These are phyloP conservation scores for Oryzias javanicus DNA, from an alignment of 2,113 vertebrate species.

Conservation along the genomic window DNA sequence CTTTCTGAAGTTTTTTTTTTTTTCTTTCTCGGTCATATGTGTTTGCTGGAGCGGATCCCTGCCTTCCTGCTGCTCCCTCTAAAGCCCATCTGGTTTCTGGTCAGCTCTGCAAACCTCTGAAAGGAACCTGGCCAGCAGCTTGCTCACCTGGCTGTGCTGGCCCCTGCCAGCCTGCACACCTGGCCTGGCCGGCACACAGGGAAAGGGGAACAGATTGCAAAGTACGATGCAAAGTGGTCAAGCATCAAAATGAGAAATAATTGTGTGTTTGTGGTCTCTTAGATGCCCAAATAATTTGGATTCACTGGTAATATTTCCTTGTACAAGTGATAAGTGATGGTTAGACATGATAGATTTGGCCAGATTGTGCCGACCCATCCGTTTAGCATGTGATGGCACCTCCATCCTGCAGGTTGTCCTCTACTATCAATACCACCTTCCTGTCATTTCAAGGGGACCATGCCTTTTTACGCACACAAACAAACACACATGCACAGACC, in stretches of 20 bases:
- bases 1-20: conserved; percentile 48
- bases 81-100: conserved; percentile 69
- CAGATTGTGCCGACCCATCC: conserved; percentile 55
- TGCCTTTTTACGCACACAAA: conserved; percentile 52
- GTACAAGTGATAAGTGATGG: neutral
- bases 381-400: conserved; percentile 56
- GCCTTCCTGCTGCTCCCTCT: conserved; percentile 45
- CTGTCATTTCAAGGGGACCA: conserved; percentile 53
- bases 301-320: neutral
- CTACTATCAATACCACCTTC: conserved; percentile 66
- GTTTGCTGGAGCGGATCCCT: conserved; percentile 2
- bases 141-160: conserved; percentile 63
- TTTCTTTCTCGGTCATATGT: conserved; percentile 39
- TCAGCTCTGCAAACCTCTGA: conserved; percentile 63
- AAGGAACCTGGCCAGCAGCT: conserved; percentile 71
- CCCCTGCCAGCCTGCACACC: conserved; percentile 64
- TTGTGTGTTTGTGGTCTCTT: conserved; percentile 3
- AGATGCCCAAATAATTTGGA: neutral
- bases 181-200: conserved; percentile 40
- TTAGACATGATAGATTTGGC: conserved; percentile 23
- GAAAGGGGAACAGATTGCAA: conserved; percentile 46
- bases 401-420: conserved; percentile 67
- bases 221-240: conserved; percentile 26
- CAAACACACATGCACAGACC: conserved; percentile 23
- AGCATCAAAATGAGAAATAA: conserved; percentile 20